Evolutionary conservation across 2,113 vertebrate species (phyloP).

Genomic region (Promerops cafer): DNA sequence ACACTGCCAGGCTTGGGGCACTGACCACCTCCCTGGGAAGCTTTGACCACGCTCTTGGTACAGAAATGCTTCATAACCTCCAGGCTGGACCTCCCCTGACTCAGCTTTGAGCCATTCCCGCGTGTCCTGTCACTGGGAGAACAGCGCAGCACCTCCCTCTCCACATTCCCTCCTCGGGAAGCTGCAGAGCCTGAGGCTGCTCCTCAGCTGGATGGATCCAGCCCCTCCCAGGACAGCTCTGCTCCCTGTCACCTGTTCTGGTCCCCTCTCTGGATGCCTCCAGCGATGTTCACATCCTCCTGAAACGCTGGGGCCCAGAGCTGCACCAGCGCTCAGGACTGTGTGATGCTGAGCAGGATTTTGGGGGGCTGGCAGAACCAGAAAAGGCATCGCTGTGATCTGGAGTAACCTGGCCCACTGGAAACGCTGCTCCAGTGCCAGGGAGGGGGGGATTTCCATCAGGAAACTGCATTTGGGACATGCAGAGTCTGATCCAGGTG

Average conservation of each 20-base stretch:
- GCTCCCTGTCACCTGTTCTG: not conserved
- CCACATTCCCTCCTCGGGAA: not conserved
- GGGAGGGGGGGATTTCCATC: not conserved
- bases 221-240: not conserved
- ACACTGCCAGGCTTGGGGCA: not conserved
- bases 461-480: not conserved
- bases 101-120: not conserved
- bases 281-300: accelerated
- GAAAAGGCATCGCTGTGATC: not conserved
- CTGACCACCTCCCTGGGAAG: not conserved
- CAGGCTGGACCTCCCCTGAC: not conserved
- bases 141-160: not conserved
- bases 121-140: not conserved
- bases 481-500: not conserved
- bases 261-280: not conserved
- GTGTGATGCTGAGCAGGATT: accelerated
- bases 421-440: not conserved
- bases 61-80: not conserved
- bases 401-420: not conserved
- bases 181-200: not conserved
- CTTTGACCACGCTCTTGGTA: too few species aligned
- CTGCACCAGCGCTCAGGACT: accelerated
- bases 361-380: not conserved
- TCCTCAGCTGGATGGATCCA: not conserved
- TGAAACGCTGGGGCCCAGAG: not conserved